Base-by-base conservation (phyloP, 2,113 vertebrate genomes). In the Colossoma macropomum region DNA sequence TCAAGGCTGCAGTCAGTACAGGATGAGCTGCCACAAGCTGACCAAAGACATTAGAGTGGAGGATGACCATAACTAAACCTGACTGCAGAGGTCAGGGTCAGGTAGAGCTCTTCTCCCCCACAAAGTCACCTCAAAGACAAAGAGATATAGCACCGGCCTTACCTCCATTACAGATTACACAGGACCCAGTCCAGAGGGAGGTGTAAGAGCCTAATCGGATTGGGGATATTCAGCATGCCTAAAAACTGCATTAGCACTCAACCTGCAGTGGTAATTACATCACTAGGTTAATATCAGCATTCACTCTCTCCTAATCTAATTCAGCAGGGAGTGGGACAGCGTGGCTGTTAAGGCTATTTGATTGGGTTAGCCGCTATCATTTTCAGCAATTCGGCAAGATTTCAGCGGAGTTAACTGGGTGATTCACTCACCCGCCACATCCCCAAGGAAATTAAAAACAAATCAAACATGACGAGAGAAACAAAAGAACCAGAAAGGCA, bases 221-320 rank as follows among this genome's bases (percentile, higher is more conserved):
- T 90, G 84, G 89, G 87, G 90, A 91, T 90, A 92, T 92, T 90
- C 89, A 81, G 88, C 79, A 88, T 80, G 69, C 85, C 85, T 91
- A 88, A 89, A 94, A 94, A 94, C 91, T 87, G 88, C 87, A 89
- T 95, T 92, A 94, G 85, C 87, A 92, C 88, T 90, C 87, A 94
- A 93, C 88, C 90, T 92, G 89, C 87, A 91, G 87, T 88, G 85
- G 89, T 94, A 94, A 94, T 95, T 85, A 86, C 88, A 95, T 95
- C 88, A 92, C 89, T 85, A 86, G 90, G 91, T 93, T 93, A 92
- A 94, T 93, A 94, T 91, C 89, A 88, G 89, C 90, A 79, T 92
- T 92, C 38, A 59, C 86, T 86, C 86, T 89, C 79, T 85, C 87
- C 87, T 93, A 91, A 94, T 93, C 88, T 68, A 83, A 93, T 94